Evolutionary conservation across 2,113 vertebrate species (phyloP).

Genomic region (Chlamydotis undulata): DNA sequence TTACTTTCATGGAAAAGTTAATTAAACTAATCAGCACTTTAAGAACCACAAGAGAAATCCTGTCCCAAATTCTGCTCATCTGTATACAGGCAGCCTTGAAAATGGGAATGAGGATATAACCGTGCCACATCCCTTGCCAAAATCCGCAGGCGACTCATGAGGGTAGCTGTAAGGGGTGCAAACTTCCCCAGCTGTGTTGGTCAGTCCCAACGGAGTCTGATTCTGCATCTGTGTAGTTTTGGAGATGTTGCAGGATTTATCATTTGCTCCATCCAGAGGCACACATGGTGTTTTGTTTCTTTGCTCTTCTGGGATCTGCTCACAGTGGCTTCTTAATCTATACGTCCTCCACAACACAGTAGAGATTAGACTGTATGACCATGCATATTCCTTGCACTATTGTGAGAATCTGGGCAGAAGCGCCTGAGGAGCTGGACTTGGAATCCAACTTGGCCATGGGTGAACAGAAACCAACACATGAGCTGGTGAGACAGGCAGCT

Average conservation of each 20-base stretch:
- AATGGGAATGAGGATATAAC: background rate
- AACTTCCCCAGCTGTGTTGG: background rate
- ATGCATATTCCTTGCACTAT: background rate
- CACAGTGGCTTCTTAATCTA: background rate
- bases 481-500: background rate
- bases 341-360: accelerated
- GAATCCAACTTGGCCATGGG: background rate
- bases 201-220: background rate
- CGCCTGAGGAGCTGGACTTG: background rate
- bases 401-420: background rate
- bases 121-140: background rate
- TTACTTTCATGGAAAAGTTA: conserved; percentile 67
- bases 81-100: conserved; percentile 31
- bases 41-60: conserved; percentile 46
- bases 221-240: background rate
- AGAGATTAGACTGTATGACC: background rate
- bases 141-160: background rate
- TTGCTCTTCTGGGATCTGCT: background rate
- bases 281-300: background rate
- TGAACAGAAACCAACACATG: background rate
- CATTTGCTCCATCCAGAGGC: background rate
- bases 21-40: conserved; percentile 62
- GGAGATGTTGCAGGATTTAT: background rate
- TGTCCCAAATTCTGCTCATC: conserved; percentile 55
- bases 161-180: background rate